A percentile compares a stretch with the other conserved stretches of the same genome.
phyloP scores from a whole-genome alignment of 2,113 vertebrate species.

The Pituophis catenifer region DNA sequence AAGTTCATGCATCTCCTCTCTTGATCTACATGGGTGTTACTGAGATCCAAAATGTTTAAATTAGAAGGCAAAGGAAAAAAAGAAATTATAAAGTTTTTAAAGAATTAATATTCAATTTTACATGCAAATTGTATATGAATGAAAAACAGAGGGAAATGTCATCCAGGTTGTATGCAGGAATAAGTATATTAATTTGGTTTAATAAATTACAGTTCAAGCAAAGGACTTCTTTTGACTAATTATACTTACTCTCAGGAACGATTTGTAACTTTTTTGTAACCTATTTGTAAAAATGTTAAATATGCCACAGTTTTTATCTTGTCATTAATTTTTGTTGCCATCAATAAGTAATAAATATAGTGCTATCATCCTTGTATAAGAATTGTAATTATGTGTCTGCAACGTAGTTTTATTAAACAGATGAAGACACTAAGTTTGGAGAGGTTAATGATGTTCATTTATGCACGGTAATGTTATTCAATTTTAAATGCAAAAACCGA shows the following conservation, averaged over 20 bases:
- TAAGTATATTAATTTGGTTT: not conserved
- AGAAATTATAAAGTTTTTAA: not conserved
- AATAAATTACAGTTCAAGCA: not conserved
- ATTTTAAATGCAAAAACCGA: slow-evolving; percentile 58
- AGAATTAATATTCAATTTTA: not conserved
- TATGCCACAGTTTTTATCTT: slow-evolving; percentile 10
- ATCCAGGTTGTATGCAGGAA: not conserved
- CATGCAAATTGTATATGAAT: accelerated
- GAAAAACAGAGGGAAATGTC: not conserved
- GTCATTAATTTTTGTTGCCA: slow-evolving; percentile 9
- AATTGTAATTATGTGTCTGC: slow-evolving; percentile 41
- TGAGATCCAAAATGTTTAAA: not conserved
- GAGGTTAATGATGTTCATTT: slow-evolving; percentile 58
- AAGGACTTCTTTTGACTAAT: not conserved
- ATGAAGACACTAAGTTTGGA: slow-evolving; percentile 31
- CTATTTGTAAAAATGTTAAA: not conserved
- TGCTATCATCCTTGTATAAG: slow-evolving; percentile 45
- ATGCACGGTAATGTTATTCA: slow-evolving; percentile 47
- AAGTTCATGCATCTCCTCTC: not conserved
- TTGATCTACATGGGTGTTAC: not conserved
- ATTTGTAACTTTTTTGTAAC: not conserved
- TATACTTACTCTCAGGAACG: not conserved
- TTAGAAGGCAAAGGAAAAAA: not conserved
- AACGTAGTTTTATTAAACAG: slow-evolving; percentile 38
- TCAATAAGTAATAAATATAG: slow-evolving; percentile 29